Evolutionary conservation across 1,140 invertebrate genomes (phyloP).

Genomic region (Piezodorus guildinii): DNA sequence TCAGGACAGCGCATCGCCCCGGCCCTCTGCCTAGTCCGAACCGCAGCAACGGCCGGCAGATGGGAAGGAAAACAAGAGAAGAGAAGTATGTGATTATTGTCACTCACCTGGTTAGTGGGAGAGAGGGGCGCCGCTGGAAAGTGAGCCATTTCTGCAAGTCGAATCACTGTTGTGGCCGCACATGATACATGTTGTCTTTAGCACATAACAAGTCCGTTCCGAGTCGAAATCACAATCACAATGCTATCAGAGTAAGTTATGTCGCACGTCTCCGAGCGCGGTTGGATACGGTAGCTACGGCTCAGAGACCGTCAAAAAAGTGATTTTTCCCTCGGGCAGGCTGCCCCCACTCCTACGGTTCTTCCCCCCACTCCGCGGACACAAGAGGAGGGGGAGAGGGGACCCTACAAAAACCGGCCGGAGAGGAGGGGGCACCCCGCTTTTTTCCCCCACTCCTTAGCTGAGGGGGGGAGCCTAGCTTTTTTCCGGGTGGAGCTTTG

Average conservation of each 20-base stretch:
- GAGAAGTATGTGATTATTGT: neutral
- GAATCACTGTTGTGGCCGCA: slow-evolving; percentile 11
- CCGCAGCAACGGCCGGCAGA: neutral
- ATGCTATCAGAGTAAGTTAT: no score
- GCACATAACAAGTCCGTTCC: neutral
- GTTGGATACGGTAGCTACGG: neutral
- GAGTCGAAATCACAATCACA: neutral
- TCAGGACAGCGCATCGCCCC: neutral
- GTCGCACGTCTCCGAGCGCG: neutral
- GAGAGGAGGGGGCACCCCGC: neutral
- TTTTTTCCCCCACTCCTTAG: slow-evolving; percentile 7
- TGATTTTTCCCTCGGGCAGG: slow-evolving; percentile 11
- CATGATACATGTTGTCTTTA: slow-evolving; percentile 20
- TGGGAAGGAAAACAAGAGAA: neutral
- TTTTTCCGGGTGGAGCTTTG: slow-evolving; percentile 1
- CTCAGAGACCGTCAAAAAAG: slow-evolving; percentile 17
- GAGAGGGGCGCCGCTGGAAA: slow-evolving; percentile 10
- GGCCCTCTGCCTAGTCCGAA: no score
- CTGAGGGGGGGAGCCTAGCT: neutral
- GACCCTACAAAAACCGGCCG: neutral
- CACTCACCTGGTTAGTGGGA: slow-evolving; percentile 16
- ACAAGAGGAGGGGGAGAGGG: neutral
- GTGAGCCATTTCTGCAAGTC: slow-evolving; percentile 15
- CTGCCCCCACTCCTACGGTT: slow-evolving; percentile 8
- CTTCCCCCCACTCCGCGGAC: neutral